These are phyloP conservation scores for Alces alces DNA, from an alignment of 2,113 vertebrate genomes.

Conservation along the genomic window DNA sequence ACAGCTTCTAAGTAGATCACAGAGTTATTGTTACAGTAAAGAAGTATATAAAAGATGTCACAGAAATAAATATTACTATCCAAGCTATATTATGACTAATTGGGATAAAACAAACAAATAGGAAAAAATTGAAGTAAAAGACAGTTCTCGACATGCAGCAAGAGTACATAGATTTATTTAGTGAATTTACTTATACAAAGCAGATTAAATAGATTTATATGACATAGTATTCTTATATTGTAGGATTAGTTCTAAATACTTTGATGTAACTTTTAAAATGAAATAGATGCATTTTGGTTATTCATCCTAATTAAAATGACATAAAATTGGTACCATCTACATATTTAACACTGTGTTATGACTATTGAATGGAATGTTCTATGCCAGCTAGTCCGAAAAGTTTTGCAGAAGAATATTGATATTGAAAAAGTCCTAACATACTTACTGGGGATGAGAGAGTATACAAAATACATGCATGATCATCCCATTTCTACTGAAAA, in stretches of 20 bases:
- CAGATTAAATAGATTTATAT: neutral
- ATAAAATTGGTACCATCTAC: neutral
- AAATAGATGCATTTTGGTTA: neutral
- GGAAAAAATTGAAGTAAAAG: constrained; percentile 13
- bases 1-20: neutral
- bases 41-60: neutral
- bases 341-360: neutral
- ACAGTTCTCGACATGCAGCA: neutral
- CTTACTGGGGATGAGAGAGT: neutral
- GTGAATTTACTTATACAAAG: neutral
- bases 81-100: neutral
- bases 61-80: neutral
- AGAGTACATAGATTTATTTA: neutral
- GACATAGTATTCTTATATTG: neutral
- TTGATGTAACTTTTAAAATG: neutral
- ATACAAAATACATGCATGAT: neutral
- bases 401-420: neutral
- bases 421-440: neutral
- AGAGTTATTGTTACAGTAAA: neutral
- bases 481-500: neutral
- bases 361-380: neutral
- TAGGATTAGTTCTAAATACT: neutral
- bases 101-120: neutral
- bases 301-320: neutral
- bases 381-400: neutral